Conservation (phyloP, 2,797 vertebrate species). For the Cryptoprocta ferox region DNA sequence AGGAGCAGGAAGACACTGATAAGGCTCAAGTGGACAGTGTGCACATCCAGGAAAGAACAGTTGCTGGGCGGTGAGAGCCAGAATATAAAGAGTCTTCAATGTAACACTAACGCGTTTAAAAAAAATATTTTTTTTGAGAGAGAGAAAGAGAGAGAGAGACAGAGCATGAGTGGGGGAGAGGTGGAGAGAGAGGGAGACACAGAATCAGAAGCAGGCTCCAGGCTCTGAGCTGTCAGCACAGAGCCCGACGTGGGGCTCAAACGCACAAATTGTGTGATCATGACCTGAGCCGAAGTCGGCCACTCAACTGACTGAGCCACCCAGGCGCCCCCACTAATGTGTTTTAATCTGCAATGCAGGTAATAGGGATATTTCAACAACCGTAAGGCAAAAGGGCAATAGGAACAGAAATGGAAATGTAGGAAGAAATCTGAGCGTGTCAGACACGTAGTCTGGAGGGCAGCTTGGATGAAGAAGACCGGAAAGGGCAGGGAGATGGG, state of each 20-base stretch:
- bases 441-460: neutral
- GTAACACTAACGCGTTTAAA: no score
- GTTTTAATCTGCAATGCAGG: neutral
- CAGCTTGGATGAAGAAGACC: neutral
- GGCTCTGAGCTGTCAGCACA: no score
- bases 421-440: neutral
- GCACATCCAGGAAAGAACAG: neutral
- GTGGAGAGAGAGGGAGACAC: no score
- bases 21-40: neutral
- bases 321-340: no score
- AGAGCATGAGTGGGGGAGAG: no score
- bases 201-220: no score
- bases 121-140: no score
- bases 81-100: neutral
- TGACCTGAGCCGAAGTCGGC: no score
- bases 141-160: no score
- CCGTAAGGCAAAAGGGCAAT: neutral
- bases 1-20: neutral
- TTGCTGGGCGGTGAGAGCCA: neutral
- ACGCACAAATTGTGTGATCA: no score
- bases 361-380: neutral
- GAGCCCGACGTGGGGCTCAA: no score
- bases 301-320: no score
- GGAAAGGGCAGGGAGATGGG: neutral
- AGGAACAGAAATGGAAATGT: neutral